Evolutionary conservation across 2,797 vertebrate genomes (phyloP), one percentile per base, ranked within the genome.

Genomic region (Gouania willdenowi): DNA sequence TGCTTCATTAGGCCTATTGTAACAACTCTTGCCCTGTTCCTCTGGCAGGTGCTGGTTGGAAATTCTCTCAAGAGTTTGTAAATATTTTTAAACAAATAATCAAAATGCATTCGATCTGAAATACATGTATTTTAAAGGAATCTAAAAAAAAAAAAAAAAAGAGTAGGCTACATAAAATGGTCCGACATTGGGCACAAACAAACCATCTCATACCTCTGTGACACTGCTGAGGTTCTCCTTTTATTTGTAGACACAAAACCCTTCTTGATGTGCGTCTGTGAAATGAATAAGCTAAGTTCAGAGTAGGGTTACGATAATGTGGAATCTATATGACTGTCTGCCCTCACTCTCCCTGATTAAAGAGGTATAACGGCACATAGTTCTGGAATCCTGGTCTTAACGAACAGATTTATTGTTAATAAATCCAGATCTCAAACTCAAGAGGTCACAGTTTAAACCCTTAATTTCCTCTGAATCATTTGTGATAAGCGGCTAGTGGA

Each of bases 211-310:
- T n/a, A n/a, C n/a, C n/a, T n/a, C 15, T 27, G 26, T 42, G 10
- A 28, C 21, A 29, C 1, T 31, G 6, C 23, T 14, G 7, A 7
- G 6, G 39, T 12, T 33, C 14, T 28, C 17, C 12, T 43, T 32
- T 44, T 15, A 41, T 25, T n/a, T 15, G 2, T 33, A 41, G 23
- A 50, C 18, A 45, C 19, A 23, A 18, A 2, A 13, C 14, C 13
- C 14, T 13, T 31, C n/a, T 6, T 32, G 8, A 17, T 28, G 34
- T 32, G 42, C 34, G 18, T 26, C 26, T 47, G 54, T 39, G 7
- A 6, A 70, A 56, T 68, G 79, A 76, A 66, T 27, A 25, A 18
- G 22, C 32, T 23, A 41, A 26, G 48, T 40, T 58, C 41, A 66
- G 59, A 44, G 48, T 37, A 27, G 48, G 51, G 52, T 48, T 45